Evolutionary conservation across 2,113 vertebrate genomes (phyloP), one percentile per base, ranked within the genome.

Genomic region (Echinops telfairi): DNA sequence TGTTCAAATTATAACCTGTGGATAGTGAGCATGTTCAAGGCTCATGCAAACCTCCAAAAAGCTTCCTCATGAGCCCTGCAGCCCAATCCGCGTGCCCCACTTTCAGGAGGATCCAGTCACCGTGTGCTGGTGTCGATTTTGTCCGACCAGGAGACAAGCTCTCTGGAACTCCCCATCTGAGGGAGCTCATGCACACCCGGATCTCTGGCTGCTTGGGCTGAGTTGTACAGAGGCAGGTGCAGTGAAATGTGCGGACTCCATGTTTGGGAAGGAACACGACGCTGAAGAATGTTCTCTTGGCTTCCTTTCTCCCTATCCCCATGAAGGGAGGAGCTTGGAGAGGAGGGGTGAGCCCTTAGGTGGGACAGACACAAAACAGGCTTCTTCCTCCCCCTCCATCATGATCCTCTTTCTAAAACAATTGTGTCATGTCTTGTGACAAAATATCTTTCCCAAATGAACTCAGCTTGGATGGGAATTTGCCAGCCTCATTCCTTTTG

Each of bases 241-340:
- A 96, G 96, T 97, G 97, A 96, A 97, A 93, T 95, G 93, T 60
- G 96, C 2, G 75, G 85, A 97, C 73, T 77, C 20, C 1, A 79
- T 84, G 43, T 87, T 97, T 95, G 40, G 91, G 89, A 94, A 70
- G 57, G 85, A 92, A 95, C 94, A 53, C 96, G 40, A 43, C 95
- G 94, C 89, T 0, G 38, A 82, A 85, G 82, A 92, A 84, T 80
- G n/a, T 85, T 89, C 53, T 64, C 75, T 53, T 6, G 38, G 94
- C 93, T 88, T 86, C 29, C 0, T 81, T 76, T 94, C 91, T 88
- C 93, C 79, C 79, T 77, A 6, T 88, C 94, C 83, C 27, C 86
- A 86, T 0, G 0, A 97, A 90, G 83, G 83, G 94, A 96, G 81
- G 25, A 81, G 33, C 70, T 79, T 71, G 85, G 76, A 66, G 16